Conservation (phyloP, 2,888 invertebrate genomes). For the Omphaloscelis lunosa region DNA sequence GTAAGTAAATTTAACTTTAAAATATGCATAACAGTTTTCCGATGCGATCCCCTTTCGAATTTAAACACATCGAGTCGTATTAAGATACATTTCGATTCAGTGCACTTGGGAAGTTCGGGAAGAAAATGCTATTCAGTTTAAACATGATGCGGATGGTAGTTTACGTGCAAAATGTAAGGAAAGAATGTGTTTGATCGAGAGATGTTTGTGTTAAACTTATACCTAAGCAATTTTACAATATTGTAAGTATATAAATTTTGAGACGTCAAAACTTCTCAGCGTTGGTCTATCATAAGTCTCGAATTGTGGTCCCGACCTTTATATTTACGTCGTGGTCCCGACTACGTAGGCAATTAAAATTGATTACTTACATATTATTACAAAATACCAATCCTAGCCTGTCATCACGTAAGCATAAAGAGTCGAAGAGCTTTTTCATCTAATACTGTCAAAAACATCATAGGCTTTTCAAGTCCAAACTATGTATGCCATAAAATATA, state of each 20-base stretch:
- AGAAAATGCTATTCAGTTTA: slow-evolving; percentile 79
- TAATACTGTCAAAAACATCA: neutral
- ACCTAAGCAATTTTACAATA: neutral
- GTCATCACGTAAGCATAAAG: neutral
- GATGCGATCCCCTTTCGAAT: slow-evolving; percentile 88
- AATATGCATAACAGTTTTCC: slow-evolving; percentile 91
- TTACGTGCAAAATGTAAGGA: slow-evolving; percentile 35
- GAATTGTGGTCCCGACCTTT: neutral
- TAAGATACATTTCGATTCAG: slow-evolving; percentile 90
- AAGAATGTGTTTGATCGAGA: slow-evolving; percentile 14
- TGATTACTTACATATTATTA: neutral
- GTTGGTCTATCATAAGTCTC: neutral
- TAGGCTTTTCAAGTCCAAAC: slow-evolving; percentile 12
- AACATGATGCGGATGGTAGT: slow-evolving; percentile 60
- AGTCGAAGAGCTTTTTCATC: neutral
- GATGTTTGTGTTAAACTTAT: neutral
- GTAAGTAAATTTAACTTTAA: slow-evolving; percentile 90
- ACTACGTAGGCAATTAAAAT: neutral
- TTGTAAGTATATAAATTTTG: neutral
- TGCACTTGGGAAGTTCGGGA: slow-evolving; percentile 80
- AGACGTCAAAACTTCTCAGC: neutral
- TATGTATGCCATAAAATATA: slow-evolving; percentile 38
- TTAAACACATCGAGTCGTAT: slow-evolving; percentile 89
- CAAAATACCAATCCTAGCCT: neutral
- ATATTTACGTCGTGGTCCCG: neutral